Percentiles rank a stretch among this genome's conserved stretches.
These are phyloP conservation scores for Spheniscus mendiculus DNA, from an alignment of 2,113 vertebrate species.

Conservation along the genomic window DNA sequence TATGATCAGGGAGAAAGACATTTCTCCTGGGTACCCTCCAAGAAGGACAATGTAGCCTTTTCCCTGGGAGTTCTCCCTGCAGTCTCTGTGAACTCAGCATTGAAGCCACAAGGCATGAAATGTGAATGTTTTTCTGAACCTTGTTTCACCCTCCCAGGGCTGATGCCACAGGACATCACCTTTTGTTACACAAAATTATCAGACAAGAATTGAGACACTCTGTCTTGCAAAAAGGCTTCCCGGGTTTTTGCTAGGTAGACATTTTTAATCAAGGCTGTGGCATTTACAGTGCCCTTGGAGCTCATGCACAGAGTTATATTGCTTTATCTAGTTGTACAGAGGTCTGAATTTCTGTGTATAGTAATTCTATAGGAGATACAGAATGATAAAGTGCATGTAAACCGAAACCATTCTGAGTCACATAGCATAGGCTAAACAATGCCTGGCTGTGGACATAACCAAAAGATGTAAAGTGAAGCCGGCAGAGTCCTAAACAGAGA, in stretches of 20 bases:
- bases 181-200: background rate
- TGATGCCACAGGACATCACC: background rate
- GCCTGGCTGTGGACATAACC: background rate
- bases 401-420: background rate
- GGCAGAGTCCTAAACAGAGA: background rate
- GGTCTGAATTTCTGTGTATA: background rate
- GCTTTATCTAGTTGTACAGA: background rate
- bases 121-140: background rate
- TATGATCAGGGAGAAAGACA: fast-evolving
- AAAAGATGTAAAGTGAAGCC: background rate
- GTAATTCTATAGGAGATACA: background rate
- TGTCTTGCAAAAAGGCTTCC: background rate
- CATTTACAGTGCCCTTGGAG: background rate
- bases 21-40: background rate
- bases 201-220: background rate
- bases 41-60: background rate
- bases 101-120: background rate
- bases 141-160: background rate
- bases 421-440: background rate
- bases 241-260: background rate
- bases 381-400: constrained; percentile 6
- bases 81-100: background rate
- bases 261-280: background rate
- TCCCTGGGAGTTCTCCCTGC: background rate
- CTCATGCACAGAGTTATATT: background rate